Evolutionary conservation across 2,888 invertebrate species (phyloP), one percentile per base, ranked within the genome.

Genomic region (Clostera curtula): DNA sequence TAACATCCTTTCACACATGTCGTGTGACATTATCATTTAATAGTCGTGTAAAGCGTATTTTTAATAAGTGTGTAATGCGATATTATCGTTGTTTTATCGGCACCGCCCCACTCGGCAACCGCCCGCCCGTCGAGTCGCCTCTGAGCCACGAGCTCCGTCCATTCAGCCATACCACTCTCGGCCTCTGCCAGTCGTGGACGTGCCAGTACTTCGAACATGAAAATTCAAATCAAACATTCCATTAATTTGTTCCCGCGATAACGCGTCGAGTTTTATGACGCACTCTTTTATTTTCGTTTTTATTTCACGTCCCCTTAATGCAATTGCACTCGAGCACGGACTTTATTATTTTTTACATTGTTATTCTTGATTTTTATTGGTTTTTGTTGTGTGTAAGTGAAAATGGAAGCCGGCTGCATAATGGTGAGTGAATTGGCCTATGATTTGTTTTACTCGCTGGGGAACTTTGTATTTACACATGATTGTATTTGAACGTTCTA

Each of bases 251-350:
- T 60, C 64, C 52, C 54, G 52, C 74, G 72, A 76, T 79, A 75
- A 72, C 71, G 66, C 61, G 62, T 62, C 37, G 40, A 31, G 61
- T 71, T 82, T 82, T 79, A 77, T 74, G 67, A 54, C 75, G 50
- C 46, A 51, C 54, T 56, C 64, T 65, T 72, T 76, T 74, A 71
- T 69, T 68, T 67, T 59, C 66, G 49, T 68, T 77, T 75, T 76
- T 76, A 79, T 76, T 70, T 72, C 70, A 56, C 66, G 58, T 70
- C 63, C 56, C 56, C 56, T n/a, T 76, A 82, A 79, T 79, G 72
- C 77, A 76, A 80, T 79, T 79, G 75, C 77, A 79, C 52, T 73
- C 73, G 68, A 76, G 68, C 72, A 70, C 69, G 64, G 63, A 60
- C 66, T 52, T 54, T 69, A 68, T 67, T 72, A 70, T 67, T 66